Base-by-base conservation (phyloP, 2,888 invertebrate species). In the Lasioglossum lativentre region DNA sequence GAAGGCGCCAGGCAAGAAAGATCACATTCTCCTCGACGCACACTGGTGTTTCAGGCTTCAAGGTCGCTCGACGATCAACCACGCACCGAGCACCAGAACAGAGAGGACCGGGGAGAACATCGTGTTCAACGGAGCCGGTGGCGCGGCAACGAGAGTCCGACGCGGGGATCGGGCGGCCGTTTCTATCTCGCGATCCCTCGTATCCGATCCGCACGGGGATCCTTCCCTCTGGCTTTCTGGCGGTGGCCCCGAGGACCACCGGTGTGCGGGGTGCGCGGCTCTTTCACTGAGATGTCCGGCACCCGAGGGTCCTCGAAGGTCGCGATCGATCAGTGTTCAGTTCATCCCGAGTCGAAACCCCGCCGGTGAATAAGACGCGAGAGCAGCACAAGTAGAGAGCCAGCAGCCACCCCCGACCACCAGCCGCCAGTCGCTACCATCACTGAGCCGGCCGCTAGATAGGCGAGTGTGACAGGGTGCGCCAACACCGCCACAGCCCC, bases 281-380 rank as follows among this genome's bases (percentile, higher is more conserved):
- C 23, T n/a, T 2, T 34, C 66, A 23, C 66, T 10, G 34, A 52
- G 52, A 10, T 52, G 23, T 66, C 66, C 66, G 66, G 34, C 66
- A 8, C 34, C 66, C 66, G 66, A 19, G 66, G 34, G 66, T 34
- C 34, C 87, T 71, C 86, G 87, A 90, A 90, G 90, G 87, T 90
- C 90, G 90, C 87, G 86, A 90, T 90, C 90, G 90, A 90, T 90
- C 87, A 68, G 66, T 10, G n/a, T 52, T 52, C 23, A 0, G 52
- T 52, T 52, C 52, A 52, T n/a, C n/a, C 23, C 63, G 63, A 63
- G 40, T 47, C 42, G 71, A 34, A 83, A 74, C 34, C 34, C 27
- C 75, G 79, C 63, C 63, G 47, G 63, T n/a, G 40, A 68, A 66
- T 52, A 73, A 78, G 73, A 52, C 23, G 34, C 76, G 78, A 30